phyloP scores from a whole-genome alignment of 2,113 vertebrate species.

The Cyanistes caeruleus region DNA sequence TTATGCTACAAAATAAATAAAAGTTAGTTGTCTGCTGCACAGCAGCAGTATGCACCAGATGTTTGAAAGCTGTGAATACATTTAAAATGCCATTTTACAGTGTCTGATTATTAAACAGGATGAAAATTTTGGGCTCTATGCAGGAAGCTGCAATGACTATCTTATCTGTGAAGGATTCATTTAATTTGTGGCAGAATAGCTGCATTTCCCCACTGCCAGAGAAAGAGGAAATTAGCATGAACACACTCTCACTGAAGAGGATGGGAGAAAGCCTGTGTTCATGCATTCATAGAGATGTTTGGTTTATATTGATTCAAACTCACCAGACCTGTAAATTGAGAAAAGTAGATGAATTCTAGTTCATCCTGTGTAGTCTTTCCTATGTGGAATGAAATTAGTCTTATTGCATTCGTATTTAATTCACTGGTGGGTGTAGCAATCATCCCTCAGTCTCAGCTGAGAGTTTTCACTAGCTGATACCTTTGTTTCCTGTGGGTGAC shows the following conservation, averaged over 20 bases:
- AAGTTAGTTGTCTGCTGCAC: not conserved
- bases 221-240: not conserved
- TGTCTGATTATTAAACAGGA: conserved; percentile 45
- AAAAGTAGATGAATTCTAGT: not conserved
- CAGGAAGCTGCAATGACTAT: conserved; percentile 19
- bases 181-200: conserved; percentile 16
- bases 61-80: conserved; percentile 38
- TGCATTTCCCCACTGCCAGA: not conserved
- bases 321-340: not conserved
- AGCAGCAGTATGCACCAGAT: conserved; percentile 28
- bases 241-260: not conserved
- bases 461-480: not conserved
- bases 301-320: not conserved
- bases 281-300: not conserved
- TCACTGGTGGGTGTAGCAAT: not conserved
- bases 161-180: conserved; percentile 23
- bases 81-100: conserved; percentile 41
- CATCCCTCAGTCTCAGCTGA: not conserved
- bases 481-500: not conserved
- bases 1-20: conserved; percentile 50
- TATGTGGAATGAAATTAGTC: not conserved
- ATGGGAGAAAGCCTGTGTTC: not conserved
- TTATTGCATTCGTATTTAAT: not conserved
- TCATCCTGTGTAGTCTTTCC: not conserved
- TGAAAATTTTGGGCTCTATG: conserved; percentile 11